Evolutionary conservation across 2,888 invertebrate species (phyloP).

Genomic region (Acrobasis repandana): DNA sequence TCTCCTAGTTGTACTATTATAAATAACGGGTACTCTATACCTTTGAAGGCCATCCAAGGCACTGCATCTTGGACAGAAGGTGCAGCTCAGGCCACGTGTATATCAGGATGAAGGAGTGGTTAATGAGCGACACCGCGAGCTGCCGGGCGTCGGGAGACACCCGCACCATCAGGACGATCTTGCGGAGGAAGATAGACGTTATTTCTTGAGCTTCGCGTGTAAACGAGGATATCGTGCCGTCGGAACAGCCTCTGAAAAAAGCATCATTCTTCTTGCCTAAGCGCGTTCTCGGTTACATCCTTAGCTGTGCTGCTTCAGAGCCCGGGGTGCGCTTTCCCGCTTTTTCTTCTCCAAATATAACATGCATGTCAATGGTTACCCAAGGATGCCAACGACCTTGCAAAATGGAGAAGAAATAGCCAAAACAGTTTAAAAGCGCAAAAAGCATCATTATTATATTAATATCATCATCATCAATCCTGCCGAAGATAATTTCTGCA

Average conservation of each 20-base stretch:
- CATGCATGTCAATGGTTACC: too few species aligned
- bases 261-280: background rate
- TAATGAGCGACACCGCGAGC: background rate
- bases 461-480: too few species aligned
- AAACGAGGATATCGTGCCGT: conserved; percentile 49
- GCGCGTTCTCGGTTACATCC: too few species aligned
- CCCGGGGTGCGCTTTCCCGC: too few species aligned
- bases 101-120: background rate
- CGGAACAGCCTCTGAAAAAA: conserved; percentile 62
- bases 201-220: conserved; percentile 39
- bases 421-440: too few species aligned
- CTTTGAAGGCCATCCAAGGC: conserved; percentile 2
- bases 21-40: too few species aligned
- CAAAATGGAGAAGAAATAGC: conserved; percentile 15
- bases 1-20: too few species aligned
- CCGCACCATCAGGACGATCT: conserved; percentile 45
- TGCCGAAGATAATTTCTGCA: too few species aligned
- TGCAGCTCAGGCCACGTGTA: background rate
- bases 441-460: too few species aligned
- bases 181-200: background rate
- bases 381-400: background rate
- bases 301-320: too few species aligned
- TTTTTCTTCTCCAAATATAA: too few species aligned
- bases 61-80: background rate
- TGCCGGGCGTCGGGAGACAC: conserved; percentile 59